phyloP scores from a whole-genome alignment of 2,888 invertebrate genomes.

The Uloborus plumipes region DNA sequence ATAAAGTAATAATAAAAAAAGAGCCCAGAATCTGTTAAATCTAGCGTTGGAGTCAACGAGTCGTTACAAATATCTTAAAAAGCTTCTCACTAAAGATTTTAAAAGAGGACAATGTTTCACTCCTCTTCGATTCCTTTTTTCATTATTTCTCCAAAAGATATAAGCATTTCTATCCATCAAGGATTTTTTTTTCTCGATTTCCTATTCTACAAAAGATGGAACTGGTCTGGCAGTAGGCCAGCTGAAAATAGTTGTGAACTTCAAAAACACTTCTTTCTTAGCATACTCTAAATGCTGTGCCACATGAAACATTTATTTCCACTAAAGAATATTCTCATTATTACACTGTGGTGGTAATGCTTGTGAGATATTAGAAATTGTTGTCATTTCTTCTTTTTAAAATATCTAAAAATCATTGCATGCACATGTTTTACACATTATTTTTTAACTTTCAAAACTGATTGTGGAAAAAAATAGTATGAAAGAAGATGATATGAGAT shows the following conservation, averaged over 20 bases:
- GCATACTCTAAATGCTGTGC: background rate
- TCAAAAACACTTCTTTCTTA: slow-evolving; percentile 26
- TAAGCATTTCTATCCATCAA: slow-evolving; percentile 56
- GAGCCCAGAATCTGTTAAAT: slow-evolving; percentile 43
- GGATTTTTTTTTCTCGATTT: slow-evolving; percentile 22
- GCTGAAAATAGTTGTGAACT: slow-evolving; percentile 42
- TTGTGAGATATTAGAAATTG: too few species aligned
- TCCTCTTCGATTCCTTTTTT: slow-evolving; percentile 11
- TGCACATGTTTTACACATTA: too few species aligned
- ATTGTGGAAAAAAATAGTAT: too few species aligned
- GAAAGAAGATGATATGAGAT: too few species aligned
- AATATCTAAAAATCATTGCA: too few species aligned
- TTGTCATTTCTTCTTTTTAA: too few species aligned
- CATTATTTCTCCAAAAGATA: slow-evolving; percentile 53
- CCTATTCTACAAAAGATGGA: slow-evolving; percentile 22
- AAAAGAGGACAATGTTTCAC: slow-evolving; percentile 37
- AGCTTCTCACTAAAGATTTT: slow-evolving; percentile 16
- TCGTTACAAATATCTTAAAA: slow-evolving; percentile 37
- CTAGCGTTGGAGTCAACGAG: slow-evolving; percentile 39
- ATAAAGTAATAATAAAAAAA: too few species aligned
- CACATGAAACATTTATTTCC: slow-evolving; percentile 39
- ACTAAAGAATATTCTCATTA: too few species aligned
- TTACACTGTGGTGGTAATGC: too few species aligned
- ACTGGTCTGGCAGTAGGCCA: slow-evolving; percentile 43
- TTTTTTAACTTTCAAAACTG: too few species aligned